These are phyloP conservation scores for Philereme vetulata DNA, from an alignment of 2,888 invertebrate genomes.

Conservation along the genomic window DNA sequence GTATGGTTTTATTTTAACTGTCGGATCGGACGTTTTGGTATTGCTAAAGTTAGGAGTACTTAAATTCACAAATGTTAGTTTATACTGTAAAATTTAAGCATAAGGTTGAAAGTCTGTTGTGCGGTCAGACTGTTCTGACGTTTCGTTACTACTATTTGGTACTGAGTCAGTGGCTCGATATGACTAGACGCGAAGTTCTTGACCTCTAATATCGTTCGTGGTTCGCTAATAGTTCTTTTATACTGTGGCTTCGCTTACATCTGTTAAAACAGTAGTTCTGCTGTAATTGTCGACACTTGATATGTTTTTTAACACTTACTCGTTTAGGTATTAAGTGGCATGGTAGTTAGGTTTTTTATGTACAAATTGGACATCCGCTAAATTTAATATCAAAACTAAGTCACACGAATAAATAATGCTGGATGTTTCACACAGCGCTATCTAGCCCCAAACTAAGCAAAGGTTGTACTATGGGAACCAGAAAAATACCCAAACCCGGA, in stretches of 20 bases:
- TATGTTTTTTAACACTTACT: conserved; percentile 26
- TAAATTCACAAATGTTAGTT: background rate
- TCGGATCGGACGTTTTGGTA: conserved; percentile 38
- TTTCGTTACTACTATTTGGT: conserved; percentile 32
- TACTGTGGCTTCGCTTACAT: conserved; percentile 39
- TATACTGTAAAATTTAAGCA: conserved; percentile 4
- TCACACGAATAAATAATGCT: no score
- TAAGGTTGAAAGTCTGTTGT: conserved; percentile 10
- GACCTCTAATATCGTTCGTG: conserved; percentile 59
- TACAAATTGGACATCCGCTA: conserved; percentile 15
- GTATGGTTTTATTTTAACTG: conserved; percentile 5
- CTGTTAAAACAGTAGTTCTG: conserved; percentile 31
- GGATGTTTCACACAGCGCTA: no score
- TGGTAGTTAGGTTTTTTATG: conserved; percentile 16
- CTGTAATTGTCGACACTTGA: conserved; percentile 39
- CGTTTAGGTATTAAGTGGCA: conserved; percentile 13
- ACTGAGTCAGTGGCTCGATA: conserved; percentile 67
- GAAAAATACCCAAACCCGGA: no score
- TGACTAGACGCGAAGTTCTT: conserved; percentile 71
- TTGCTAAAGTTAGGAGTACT: conserved; percentile 20
- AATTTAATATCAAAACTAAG: background rate
- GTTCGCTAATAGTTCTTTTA: conserved; percentile 31
- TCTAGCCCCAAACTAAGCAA: no score
- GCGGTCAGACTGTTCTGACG: conserved; percentile 2
- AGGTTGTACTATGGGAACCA: no score